Evolutionary conservation across 2,888 invertebrate genomes (phyloP).

Genomic region (Phymatocera aterrima): DNA sequence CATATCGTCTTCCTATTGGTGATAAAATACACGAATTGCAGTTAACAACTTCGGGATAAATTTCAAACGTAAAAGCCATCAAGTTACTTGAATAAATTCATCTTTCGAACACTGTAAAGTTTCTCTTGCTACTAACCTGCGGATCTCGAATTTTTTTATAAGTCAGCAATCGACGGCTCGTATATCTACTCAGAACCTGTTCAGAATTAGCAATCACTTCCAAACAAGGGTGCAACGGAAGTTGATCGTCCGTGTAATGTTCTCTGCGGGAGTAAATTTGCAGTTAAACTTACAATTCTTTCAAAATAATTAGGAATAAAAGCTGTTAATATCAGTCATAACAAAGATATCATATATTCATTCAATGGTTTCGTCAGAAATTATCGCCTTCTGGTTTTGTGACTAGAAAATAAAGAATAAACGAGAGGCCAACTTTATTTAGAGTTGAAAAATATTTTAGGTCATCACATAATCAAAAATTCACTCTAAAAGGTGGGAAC

Average conservation of each 20-base stretch:
- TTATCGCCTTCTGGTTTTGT: background rate
- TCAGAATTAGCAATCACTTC: slow-evolving; percentile 89
- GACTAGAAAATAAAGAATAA: too few relatives aligned
- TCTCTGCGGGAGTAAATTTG: slow-evolving; percentile 76
- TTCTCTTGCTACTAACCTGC: slow-evolving; percentile 62
- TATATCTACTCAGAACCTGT: slow-evolving; percentile 88
- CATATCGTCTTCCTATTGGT: slow-evolving; percentile 58
- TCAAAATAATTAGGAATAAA: background rate
- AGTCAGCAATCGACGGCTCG: slow-evolving; percentile 90
- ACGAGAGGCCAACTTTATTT: too few relatives aligned
- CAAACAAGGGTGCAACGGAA: slow-evolving; percentile 90
- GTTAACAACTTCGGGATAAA: background rate
- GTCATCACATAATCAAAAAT: too few relatives aligned
- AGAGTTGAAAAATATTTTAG: too few relatives aligned
- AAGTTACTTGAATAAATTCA: background rate
- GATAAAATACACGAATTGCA: background rate
- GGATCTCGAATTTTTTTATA: slow-evolving; percentile 86
- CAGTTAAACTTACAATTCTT: slow-evolving; percentile 33
- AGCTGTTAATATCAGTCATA: background rate
- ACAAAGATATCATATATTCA: background rate
- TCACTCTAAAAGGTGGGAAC: too few relatives aligned
- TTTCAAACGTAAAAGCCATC: background rate
- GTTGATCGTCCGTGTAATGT: slow-evolving; percentile 82
- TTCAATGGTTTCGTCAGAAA: background rate
- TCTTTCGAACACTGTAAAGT: background rate